A percentile compares a stretch with the other conserved stretches of the same genome.
Conservation (phyloP, 2,888 invertebrate genomes). For the Tuberolachnus salignus region DNA sequence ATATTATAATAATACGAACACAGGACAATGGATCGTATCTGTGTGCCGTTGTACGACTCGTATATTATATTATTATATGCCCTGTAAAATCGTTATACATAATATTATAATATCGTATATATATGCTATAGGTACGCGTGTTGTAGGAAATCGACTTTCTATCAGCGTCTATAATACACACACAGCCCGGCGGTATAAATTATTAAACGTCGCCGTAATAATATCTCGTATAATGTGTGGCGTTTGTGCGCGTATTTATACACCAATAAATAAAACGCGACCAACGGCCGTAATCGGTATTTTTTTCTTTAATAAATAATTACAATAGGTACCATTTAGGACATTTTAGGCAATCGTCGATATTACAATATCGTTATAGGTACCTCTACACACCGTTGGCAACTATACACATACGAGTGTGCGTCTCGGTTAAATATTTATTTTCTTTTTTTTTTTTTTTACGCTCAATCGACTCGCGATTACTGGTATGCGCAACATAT, state of each 20-base stretch:
- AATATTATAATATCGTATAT: background rate
- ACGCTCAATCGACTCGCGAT: no score
- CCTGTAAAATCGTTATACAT: conserved; percentile 9
- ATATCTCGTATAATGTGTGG: background rate
- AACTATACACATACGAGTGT: no score
- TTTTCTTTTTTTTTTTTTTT: no score
- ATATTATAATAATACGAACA: no score
- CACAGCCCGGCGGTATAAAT: background rate
- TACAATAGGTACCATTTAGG: conserved; percentile 27
- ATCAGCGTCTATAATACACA: background rate
- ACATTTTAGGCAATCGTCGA: no score
- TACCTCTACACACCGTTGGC: no score
- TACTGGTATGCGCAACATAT: no score
- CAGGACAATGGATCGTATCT: no score
- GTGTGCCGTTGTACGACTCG: no score
- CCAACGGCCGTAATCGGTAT: background rate
- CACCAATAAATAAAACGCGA: conserved; percentile 26
- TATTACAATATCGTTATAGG: no score
- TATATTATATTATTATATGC: background rate
- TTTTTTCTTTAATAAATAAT: conserved; percentile 38
- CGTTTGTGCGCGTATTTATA: no score
- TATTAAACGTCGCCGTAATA: conserved; percentile 32
- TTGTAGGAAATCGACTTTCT: conserved; percentile 42
- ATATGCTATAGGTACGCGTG: background rate
- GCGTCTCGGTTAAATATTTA: conserved; percentile 7